phyloP scores from a whole-genome alignment of 2,797 vertebrate genomes.

The Macropus fuliginosus region DNA sequence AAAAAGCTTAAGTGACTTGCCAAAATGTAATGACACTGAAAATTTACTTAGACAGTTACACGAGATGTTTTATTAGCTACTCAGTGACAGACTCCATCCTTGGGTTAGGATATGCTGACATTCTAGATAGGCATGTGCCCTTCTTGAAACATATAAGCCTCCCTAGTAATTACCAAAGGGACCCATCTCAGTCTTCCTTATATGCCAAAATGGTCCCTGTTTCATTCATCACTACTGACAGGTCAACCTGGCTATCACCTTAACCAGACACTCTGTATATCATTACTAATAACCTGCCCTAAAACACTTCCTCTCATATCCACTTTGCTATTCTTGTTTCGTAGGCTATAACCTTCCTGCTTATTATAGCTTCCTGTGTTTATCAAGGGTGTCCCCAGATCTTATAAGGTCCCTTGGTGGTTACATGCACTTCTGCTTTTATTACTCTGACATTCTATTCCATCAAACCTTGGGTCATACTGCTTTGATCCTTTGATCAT shows the following conservation, averaged over 20 bases:
- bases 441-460: neutral
- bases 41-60: neutral
- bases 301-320: neutral
- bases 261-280: constrained; percentile 5
- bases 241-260: constrained; percentile 27
- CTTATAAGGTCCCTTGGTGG: neutral
- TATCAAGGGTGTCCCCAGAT: neutral
- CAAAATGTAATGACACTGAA: neutral
- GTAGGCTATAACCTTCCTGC: neutral
- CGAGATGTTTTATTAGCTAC: constrained; percentile 8
- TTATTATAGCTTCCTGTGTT: constrained; percentile 24
- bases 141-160: constrained; percentile 17
- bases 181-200: constrained; percentile 17
- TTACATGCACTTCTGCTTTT: neutral
- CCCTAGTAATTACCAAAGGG: constrained; percentile 27
- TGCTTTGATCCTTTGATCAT: neutral
- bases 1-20: neutral
- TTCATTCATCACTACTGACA: constrained; percentile 23
- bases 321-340: neutral
- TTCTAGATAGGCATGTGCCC: constrained; percentile 28
- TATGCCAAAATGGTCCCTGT: constrained; percentile 3
- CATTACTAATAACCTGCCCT: neutral
- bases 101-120: neutral
- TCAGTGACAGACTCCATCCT: constrained; percentile 23
- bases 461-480: neutral